Base-by-base conservation (phyloP, 2,113 vertebrate genomes). In the Oreochromis spilurus region DNA sequence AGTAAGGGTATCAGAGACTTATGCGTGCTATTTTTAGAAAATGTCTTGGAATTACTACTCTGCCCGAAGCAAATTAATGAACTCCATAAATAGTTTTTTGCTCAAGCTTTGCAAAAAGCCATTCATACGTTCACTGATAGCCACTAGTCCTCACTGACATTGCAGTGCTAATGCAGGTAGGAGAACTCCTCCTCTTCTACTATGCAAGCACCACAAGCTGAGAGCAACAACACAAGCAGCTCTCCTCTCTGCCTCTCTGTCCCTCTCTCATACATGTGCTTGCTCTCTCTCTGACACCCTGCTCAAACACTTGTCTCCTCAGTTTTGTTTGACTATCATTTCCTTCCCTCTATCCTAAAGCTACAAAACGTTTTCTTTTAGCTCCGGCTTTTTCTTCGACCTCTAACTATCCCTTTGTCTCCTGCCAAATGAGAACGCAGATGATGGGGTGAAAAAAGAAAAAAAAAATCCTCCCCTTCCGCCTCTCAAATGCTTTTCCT, bases 101-200 rank as follows among this genome's bases (percentile, higher is more conserved):
- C 78, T 43, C 40, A 87, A 90, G 87, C 77, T 82, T 43, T 92
- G 90, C 80, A 84, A 81, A 89, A 91, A 89, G 91, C 60, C 87
- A 88, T 94, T 94, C 84, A 92, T 88, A 89, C 45, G 83, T 87
- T 86, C 86, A 78, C 88, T 93, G 91, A 94, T 91, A 52, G 91
- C 84, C 45, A 86, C 36, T 79, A 91, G 92, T 95, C 91, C 93
- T 95, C 88, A 54, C 79, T 96, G 94, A 96, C 94, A 96, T 94
- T 95, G 95, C 94, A 92, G 95, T 91, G 89, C 86, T 93, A 92
- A 94, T 94, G 95, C 94, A 93, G 94, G 65, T 26, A 81, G 58
- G 77, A 80, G 36, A 89, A 87, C 87, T 85, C 84, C 79, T 91
- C 84, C 83, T 90, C 85, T 89, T 87, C 21, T 75, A 75, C 85